Evolutionary conservation across 2,797 vertebrate species (phyloP), one percentile per base, ranked within the genome.

Genomic region (Pseudochaenichthys georgianus): DNA sequence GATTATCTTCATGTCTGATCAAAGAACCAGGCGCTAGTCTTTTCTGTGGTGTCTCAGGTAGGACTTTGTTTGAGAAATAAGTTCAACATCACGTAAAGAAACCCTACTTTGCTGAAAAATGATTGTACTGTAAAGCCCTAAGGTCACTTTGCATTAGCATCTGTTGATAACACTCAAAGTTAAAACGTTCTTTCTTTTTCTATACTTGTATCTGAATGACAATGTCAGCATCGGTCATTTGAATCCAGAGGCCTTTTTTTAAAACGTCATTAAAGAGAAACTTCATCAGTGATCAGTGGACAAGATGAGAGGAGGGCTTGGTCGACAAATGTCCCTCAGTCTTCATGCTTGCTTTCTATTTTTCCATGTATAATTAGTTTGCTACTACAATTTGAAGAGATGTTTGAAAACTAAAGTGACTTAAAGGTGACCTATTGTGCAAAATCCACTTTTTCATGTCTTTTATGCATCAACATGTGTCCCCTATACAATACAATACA

Each of bases 1-100:
- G 69, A 83, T 81, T 86, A 78, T 77, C 67, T 62, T 77, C 55
- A 76, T 38, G 47, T 80, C 21, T 81, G 62, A 81, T 66, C n/a
- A 13, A 38, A 13, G 64, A 77, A 23, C 64, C 73, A 63, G 42
- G 42, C 51, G 66, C 13, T 48, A 9, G 41, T 51, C 7, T 57
- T 4, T 47, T 77, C 42, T 50, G 51, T 48, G 47, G 45, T 17
- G 17, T 47, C 7, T 15, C 62, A 58, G 3, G 17, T 41, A 53
- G 23, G 23, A 41, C 42, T 53, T 42, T 73, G 23, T 1, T 58
- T 13, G 2, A 69, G 23, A 48, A 64, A 62, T 70, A 55, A 42
- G 38, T 53, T n/a, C 23, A 4, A 72, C 42, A 66, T 69, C 55
- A 55, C 41, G 17, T 46, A 15, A 52, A n/a, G 38, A 59, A 64